These are phyloP conservation scores for Thaumetopoea pityocampa DNA, from an alignment of 1,140 invertebrate genomes.

Conservation along the genomic window DNA sequence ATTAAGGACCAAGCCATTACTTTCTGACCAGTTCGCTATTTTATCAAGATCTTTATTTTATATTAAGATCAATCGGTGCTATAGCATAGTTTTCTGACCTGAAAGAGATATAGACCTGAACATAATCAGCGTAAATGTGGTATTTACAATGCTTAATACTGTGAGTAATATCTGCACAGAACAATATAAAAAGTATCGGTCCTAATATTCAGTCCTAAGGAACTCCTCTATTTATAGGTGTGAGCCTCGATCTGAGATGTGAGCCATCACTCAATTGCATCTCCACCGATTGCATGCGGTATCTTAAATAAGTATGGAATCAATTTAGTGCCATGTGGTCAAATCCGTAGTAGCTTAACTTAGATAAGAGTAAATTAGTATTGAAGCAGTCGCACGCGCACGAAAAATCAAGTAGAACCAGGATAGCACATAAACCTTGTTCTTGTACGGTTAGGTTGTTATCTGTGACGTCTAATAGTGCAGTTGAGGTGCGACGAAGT, in stretches of 20 bases:
- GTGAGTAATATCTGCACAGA: too few relatives aligned
- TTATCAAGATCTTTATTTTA: background rate
- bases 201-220: too few relatives aligned
- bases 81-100: too few relatives aligned
- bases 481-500: conserved; percentile 10
- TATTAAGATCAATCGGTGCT: too few relatives aligned
- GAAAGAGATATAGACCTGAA: too few relatives aligned
- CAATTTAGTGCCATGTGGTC: background rate
- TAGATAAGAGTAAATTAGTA: conserved; percentile 10
- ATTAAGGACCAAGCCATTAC: background rate
- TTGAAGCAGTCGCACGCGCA: conserved; percentile 17
- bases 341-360: conserved; percentile 16
- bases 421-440: conserved; percentile 4
- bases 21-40: background rate
- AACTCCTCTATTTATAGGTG: background rate
- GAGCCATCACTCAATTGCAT: background rate
- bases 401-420: conserved; percentile 17
- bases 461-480: conserved; percentile 10
- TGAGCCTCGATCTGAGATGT: background rate
- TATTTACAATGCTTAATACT: too few relatives aligned
- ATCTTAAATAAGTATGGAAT: conserved; percentile 1
- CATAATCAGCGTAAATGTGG: too few relatives aligned
- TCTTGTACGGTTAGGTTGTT: conserved; percentile 10
- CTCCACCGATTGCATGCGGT: background rate
- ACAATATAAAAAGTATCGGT: too few relatives aligned